Evolutionary conservation across 2,797 vertebrate genomes (phyloP), one percentile per base, ranked within the genome.

Genomic region (Clarias pachynema): DNA sequence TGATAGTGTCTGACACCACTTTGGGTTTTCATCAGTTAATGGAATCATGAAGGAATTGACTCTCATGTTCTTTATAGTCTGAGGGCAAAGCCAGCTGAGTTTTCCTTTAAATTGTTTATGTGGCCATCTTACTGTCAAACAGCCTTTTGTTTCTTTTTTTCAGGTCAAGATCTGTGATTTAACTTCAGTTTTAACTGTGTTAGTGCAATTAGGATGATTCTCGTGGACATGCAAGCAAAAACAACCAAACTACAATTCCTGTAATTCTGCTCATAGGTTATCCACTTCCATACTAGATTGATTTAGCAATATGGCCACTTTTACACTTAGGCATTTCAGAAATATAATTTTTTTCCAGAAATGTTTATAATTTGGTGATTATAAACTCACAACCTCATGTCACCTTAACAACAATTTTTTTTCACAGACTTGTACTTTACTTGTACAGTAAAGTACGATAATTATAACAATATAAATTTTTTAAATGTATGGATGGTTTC

Each of bases 41-140:
- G 91, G 90, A 93, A 94, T 83, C 93, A 94, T 92, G 91, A 53
- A 92, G 89, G 57, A 83, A 82, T 69, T 49, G 88, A 72, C 92
- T 91, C 92, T 87, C 91, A 89, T 94, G 93, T 91, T 90, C 84
- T 78, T 78, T 85, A 72, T 78, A 81, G 81, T 88, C 86, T 88
- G 56, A 88, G 57, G 82, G 77, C 83, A 90, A 90, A 95, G 93
- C 89, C 56, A 93, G 94, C 94, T 93, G 60, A 26, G 83, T 86
- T 89, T 90, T 85, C 78, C 37, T 37, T 94, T 88, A 87, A 26
- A 91, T 95, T 95, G 94, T 92, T 86, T 89, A 92, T 88, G 89
- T 18, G n/a, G 22, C 37, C 18, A 37, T 80, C 63, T 68, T 56
- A 60, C 82, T 80, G 75, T 93, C 88, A 94, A 94, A 93, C 91